phyloP scores from a whole-genome alignment of 2,113 vertebrate species.

The Amia ocellicauda region DNA sequence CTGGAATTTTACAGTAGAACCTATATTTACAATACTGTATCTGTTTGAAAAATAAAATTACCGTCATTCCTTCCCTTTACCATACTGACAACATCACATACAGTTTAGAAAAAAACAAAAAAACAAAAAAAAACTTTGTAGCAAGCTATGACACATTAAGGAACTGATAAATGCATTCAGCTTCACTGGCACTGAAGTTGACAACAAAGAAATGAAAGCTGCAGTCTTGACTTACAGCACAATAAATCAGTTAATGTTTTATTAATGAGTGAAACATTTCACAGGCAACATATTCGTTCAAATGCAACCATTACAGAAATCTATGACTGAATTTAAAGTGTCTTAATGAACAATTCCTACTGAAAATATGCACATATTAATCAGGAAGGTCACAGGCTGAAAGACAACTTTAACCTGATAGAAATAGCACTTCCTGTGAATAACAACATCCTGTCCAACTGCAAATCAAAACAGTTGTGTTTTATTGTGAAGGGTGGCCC shows the following conservation, averaged over 20 bases:
- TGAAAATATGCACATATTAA: background rate
- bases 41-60: no score
- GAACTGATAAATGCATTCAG: no score
- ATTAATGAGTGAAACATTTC: slow-evolving; percentile 1
- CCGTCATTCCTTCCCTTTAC: no score
- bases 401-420: slow-evolving; percentile 4
- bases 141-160: no score
- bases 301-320: background rate
- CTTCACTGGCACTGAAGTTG: no score
- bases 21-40: no score
- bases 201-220: no score
- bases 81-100: no score
- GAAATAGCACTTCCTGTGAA: background rate
- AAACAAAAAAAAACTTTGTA: no score
- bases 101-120: no score
- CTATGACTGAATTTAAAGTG: background rate
- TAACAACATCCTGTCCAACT: background rate
- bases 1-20: no score
- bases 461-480: background rate
- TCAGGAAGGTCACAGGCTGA: background rate
- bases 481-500: background rate
- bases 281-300: background rate
- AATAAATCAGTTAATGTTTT: background rate
- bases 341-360: background rate
- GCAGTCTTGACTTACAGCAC: background rate